A percentile compares a stretch with the other conserved stretches of the same genome.
Conservation (phyloP, 1,140 invertebrate species). For the Trachelipus rathkii region DNA sequence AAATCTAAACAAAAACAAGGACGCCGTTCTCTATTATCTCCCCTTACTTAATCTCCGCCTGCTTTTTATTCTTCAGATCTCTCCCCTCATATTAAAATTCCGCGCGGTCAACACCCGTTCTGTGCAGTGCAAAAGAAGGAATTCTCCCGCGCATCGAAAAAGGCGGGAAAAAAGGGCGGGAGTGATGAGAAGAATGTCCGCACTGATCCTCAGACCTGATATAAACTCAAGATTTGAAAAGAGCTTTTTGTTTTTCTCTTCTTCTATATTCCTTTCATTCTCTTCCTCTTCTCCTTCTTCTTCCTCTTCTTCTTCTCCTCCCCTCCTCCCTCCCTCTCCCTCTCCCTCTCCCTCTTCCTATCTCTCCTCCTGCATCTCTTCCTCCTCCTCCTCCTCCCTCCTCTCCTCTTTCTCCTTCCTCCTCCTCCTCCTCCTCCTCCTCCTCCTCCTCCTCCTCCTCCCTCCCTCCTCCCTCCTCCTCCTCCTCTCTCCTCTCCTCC, state of each 20-base stretch:
- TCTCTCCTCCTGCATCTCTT: too few relatives aligned
- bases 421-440: too few relatives aligned
- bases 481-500: too few relatives aligned
- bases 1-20: slow-evolving; percentile 7
- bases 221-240: too few relatives aligned
- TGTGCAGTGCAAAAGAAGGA: not conserved
- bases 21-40: slow-evolving; percentile 9
- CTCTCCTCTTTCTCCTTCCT: too few relatives aligned
- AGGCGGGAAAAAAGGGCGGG: slow-evolving; percentile 4
- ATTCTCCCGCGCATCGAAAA: slow-evolving; percentile 2
- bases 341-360: too few relatives aligned
- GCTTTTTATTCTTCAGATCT: slow-evolving; percentile 10
- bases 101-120: not conserved
- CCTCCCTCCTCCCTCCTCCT: too few relatives aligned
- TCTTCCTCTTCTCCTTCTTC: not conserved
- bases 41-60: slow-evolving; percentile 11
- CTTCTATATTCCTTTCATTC: not conserved
- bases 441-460: too few relatives aligned
- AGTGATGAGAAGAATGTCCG: not conserved
- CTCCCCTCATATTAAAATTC: slow-evolving; percentile 10
- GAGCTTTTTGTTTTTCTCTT: not conserved
- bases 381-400: too few relatives aligned
- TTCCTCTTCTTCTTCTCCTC: not conserved
- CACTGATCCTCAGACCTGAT: not conserved
- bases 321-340: too few relatives aligned